These are phyloP conservation scores for Melanogrammus aeglefinus DNA, from an alignment of 2,797 vertebrate genomes.

Conservation along the genomic window DNA sequence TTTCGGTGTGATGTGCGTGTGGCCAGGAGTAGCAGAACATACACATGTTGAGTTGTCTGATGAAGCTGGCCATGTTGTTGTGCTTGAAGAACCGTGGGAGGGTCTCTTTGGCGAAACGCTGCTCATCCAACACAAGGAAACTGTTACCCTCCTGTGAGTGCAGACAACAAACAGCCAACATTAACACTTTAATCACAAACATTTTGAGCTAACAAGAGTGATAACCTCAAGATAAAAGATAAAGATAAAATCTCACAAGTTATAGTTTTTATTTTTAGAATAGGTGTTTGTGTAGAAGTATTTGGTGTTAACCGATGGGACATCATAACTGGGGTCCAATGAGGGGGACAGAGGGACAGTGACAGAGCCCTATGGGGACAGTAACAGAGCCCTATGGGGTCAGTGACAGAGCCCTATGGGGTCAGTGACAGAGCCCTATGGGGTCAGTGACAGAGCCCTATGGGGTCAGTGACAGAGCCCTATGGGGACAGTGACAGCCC, in stretches of 20 bases:
- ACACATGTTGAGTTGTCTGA: conserved; percentile 98
- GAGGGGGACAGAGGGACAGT: too few species aligned
- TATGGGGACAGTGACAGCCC: too few species aligned
- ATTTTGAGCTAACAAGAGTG: background rate
- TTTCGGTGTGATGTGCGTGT: background rate
- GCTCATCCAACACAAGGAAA: conserved; percentile 94
- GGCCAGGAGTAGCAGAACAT: conserved; percentile 41
- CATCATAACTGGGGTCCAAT: too few species aligned
- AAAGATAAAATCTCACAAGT: background rate
- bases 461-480: too few species aligned
- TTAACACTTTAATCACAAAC: background rate
- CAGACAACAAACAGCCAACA: conserved; percentile 16
- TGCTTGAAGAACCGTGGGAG: conserved; percentile 98
- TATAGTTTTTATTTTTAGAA: too few species aligned
- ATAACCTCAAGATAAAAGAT: background rate
- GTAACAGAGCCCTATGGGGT: too few species aligned
- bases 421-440: too few species aligned
- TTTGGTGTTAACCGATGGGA: too few species aligned
- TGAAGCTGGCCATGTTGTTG: conserved; percentile 99
- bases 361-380: too few species aligned
- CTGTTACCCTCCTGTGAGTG: conserved; percentile 89
- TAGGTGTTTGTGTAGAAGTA: too few species aligned
- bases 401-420: too few species aligned
- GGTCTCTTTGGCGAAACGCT: conserved; percentile 94
- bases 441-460: too few species aligned